Evolutionary conservation across 2,113 vertebrate species (phyloP), one percentile per base, ranked within the genome.

Genomic region (Orthonyx spaldingii): DNA sequence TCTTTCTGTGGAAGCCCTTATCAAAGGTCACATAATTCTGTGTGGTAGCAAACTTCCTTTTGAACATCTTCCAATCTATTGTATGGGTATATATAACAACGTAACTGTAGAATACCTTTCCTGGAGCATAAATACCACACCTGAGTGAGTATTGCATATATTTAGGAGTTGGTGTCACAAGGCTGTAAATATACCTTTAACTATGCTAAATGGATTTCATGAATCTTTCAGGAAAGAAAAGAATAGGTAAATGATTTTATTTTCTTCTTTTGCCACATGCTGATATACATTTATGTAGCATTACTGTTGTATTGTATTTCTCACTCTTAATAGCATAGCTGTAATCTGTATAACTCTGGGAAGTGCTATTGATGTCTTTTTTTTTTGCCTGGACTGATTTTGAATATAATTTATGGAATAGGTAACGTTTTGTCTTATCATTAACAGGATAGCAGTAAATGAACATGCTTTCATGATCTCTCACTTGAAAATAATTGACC

Each of bases 401-500:
- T 84, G 35, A 49, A 18, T 60, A 27, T 63, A 46, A 7, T 46
- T 60, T 89, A 42, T 82, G 52, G 27, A 79, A 49, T 64, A 56
- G 28, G 13, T 86, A 83, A 97, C 1, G 0, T 60, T 89, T 66
- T 89, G 7, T 84, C 77, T 95, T 94, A 6, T 84, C 39, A 19
- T 71, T 95, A 98, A 97, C 98, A 99, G 99, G 98, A 98, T 99
- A 98, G 99, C 99, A 82, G 98, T 99, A 50, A 99, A 99, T 93
- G 99, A 99, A 93, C 98, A 98, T 87, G 98, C 98, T 17, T 99
- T 99, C 95, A 99, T 99, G 98, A 98, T 98, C 56, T 98, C 98
- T 92, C 99, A 99, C 89, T 93, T 99, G 93, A 99, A 99, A 98
- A 99, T 99, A 95, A 98, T 98, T 93, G 99, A 99, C 96, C 99